phyloP scores from a whole-genome alignment of 2,113 vertebrate genomes.

The Pterocles burchelli region DNA sequence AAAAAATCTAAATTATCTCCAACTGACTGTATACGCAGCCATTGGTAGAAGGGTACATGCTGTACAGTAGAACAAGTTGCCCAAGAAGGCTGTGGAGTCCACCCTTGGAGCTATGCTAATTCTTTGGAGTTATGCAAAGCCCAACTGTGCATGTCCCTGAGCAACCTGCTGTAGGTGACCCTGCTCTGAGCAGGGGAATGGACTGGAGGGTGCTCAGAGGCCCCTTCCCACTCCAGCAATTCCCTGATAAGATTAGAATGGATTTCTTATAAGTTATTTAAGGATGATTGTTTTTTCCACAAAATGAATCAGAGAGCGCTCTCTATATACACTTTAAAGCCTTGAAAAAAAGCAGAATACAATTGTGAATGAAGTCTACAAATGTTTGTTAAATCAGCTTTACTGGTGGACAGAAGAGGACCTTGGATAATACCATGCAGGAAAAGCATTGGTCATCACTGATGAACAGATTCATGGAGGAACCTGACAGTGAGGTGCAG shows the following conservation, averaged over 20 bases:
- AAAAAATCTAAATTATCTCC: background rate
- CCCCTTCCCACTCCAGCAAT: background rate
- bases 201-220: background rate
- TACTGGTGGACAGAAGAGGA: background rate
- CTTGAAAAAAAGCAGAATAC: background rate
- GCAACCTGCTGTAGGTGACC: background rate
- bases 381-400: background rate
- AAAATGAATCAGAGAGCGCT: background rate
- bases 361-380: background rate
- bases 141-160: accelerated
- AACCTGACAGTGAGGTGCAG: background rate
- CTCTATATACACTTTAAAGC: background rate
- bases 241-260: background rate
- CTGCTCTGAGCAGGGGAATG: background rate
- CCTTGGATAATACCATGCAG: background rate
- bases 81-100: background rate
- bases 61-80: background rate
- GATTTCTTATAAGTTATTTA: background rate
- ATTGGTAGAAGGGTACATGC: background rate
- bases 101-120: background rate
- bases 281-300: background rate
- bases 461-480: background rate
- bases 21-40: background rate
- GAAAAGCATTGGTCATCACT: background rate
- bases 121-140: background rate